These are phyloP conservation scores for Apamea sordens DNA, from an alignment of 2,888 invertebrate species.

Conservation along the genomic window DNA sequence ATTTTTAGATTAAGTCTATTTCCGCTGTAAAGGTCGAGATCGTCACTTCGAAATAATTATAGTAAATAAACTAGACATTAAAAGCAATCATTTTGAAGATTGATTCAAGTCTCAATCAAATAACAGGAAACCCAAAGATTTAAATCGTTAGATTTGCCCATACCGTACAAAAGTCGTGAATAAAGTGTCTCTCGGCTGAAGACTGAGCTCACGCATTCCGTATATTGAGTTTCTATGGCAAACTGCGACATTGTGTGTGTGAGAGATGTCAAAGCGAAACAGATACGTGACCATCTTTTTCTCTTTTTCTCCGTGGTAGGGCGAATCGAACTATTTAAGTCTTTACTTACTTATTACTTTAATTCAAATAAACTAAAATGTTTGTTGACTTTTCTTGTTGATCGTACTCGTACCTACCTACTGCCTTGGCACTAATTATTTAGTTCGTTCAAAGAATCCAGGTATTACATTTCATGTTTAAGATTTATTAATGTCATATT, in stretches of 20 bases:
- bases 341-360: neutral
- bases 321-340: too few relatives aligned
- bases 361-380: neutral
- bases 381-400: neutral
- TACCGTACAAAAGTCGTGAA: too few relatives aligned
- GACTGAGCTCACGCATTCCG: too few relatives aligned
- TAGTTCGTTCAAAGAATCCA: neutral
- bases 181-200: too few relatives aligned
- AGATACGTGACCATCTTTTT: too few relatives aligned
- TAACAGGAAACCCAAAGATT: neutral
- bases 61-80: neutral
- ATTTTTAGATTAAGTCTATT: constrained; percentile 4
- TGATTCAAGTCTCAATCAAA: neutral
- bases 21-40: neutral
- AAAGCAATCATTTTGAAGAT: neutral
- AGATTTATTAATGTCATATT: neutral
- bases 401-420: neutral
- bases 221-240: too few relatives aligned
- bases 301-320: too few relatives aligned
- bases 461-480: neutral
- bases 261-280: too few relatives aligned
- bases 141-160: too few relatives aligned
- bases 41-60: neutral
- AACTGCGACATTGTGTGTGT: too few relatives aligned
- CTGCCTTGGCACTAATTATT: neutral